phyloP scores from a whole-genome alignment of 2,888 invertebrate genomes.

The Diachrysia chrysitis region DNA sequence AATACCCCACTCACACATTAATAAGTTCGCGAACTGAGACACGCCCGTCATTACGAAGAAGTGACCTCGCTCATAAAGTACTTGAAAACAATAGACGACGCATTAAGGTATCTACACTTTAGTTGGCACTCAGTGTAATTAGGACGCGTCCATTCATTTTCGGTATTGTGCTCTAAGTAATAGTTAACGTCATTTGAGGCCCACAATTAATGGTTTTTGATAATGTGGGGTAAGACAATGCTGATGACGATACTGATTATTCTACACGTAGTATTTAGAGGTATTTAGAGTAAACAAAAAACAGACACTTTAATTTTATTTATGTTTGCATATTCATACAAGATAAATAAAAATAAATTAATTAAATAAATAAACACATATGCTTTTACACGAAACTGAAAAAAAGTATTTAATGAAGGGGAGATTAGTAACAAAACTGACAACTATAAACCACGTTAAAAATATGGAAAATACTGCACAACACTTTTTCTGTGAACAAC shows the following conservation, averaged over 20 bases:
- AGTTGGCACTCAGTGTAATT: slow-evolving; percentile 39
- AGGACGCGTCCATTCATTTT: slow-evolving; percentile 22
- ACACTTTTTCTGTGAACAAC: slow-evolving; percentile 3
- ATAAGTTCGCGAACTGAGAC: slow-evolving; percentile 22
- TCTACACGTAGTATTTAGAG: neutral
- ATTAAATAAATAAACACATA: too few relatives aligned
- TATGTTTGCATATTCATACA: too few relatives aligned
- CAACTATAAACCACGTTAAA: neutral
- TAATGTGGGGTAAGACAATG: neutral
- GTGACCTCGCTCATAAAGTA: slow-evolving; percentile 29
- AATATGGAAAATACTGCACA: neutral
- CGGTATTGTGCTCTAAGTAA: slow-evolving; percentile 9
- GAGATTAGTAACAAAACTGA: too few relatives aligned
- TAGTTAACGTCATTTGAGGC: slow-evolving; percentile 13
- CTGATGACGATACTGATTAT: neutral
- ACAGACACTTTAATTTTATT: too few relatives aligned
- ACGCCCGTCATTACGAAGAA: slow-evolving; percentile 22
- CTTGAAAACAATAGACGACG: slow-evolving; percentile 30
- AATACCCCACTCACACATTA: slow-evolving; percentile 18
- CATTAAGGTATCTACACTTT: slow-evolving; percentile 30
- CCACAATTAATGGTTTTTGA: slow-evolving; percentile 6
- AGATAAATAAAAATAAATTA: too few relatives aligned
- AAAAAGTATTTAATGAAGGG: neutral
- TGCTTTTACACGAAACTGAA: neutral
- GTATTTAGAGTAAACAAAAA: too few relatives aligned